phyloP scores from a whole-genome alignment of 2,797 vertebrate species.

The Hydrolagus colliei region DNA sequence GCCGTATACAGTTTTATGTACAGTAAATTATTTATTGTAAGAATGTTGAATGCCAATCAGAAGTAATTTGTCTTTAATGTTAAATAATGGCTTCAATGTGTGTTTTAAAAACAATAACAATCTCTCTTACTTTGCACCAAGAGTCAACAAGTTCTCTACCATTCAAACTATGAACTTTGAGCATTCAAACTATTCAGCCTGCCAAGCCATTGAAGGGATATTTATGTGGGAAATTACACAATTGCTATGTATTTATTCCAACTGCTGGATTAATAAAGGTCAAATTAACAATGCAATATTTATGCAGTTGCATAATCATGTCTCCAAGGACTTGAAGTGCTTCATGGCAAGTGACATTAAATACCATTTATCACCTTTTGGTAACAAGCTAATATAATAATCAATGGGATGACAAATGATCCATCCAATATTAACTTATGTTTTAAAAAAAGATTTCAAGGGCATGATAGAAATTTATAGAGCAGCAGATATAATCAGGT shows the following conservation, averaged over 20 bases:
- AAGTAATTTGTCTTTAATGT: too few species aligned
- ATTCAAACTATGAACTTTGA: background rate
- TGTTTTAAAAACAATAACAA: background rate
- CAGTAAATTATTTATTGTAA: too few species aligned
- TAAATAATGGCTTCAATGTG: too few species aligned
- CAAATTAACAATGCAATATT: background rate
- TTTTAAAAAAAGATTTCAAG: background rate
- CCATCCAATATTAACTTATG: conserved; percentile 32
- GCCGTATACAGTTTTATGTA: too few species aligned
- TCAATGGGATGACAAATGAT: conserved; percentile 39
- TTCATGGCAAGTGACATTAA: conserved; percentile 43
- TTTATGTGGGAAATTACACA: background rate
- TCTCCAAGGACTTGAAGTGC: conserved; percentile 28
- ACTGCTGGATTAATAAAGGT: background rate
- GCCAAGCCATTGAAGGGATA: background rate
- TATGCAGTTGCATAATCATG: background rate
- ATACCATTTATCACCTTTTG: conserved; percentile 41
- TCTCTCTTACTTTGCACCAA: background rate
- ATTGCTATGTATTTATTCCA: background rate
- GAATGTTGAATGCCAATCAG: too few species aligned
- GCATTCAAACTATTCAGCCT: background rate
- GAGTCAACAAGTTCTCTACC: background rate
- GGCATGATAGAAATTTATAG: background rate
- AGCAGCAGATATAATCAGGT: background rate
- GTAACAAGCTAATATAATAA: conserved; percentile 42